Evolutionary conservation across 1,140 invertebrate genomes (phyloP), one percentile per base, ranked within the genome.

Genomic region (Atta texana): DNA sequence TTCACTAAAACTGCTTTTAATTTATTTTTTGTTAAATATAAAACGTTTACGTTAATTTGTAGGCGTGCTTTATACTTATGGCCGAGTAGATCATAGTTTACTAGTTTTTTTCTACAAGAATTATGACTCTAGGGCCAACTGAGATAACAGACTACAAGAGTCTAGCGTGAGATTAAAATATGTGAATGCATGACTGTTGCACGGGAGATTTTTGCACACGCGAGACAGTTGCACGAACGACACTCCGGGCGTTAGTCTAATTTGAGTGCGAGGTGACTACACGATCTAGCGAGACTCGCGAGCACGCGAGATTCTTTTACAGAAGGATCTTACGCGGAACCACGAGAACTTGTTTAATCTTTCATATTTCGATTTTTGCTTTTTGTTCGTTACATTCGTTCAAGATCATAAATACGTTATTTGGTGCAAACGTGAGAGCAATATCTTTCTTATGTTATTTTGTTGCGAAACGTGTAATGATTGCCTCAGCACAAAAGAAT

Each of bases 191-290:
- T 55, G 61, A 71, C 68, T 57, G 78, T 61, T 57, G 59, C 34
- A 49, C 72, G 44, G 31, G 63, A 44, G 74, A 59, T 39, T 77
- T 59, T 59, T 39, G 74, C 24, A 49, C 39, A 75, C 44, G 68
- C 68, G 55, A 80, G 84, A 61, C 55, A 28, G 51, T 82, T 59
- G 78, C 78, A 74, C 80, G 69, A 75, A 84, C 55, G 69, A 61
- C 69, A n/a, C 39, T 59, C 18, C 16, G 28, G 24, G 34, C 80
- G 80, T 72, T 82, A 74, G 80, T 28, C 80, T 82, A 82, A 82
- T 82, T 82, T 74, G 68, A 82, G 39, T 44, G 68, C 80, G 80
- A 74, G 39, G 80, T 82, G 80, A 49, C 66, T 59, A 44, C 66
- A n/a, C 53, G 34, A 72, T 49, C 53, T 61, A 31, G 18, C 39